These are phyloP conservation scores for Neotoma lepida DNA, from an alignment of 2,113 vertebrate genomes.

Conservation along the genomic window DNA sequence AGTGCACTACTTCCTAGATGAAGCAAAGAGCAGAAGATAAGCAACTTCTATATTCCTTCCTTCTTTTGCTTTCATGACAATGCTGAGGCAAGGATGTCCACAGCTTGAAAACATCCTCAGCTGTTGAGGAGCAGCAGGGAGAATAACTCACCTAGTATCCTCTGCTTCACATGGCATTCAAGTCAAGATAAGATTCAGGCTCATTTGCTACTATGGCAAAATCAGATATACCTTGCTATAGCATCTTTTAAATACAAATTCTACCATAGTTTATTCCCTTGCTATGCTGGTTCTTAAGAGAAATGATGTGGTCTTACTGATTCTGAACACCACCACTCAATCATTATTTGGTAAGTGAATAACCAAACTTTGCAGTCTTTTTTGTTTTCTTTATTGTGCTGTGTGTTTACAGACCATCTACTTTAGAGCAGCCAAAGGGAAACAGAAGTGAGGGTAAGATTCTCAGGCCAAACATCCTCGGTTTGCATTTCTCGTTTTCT, in stretches of 20 bases:
- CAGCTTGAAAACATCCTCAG: background rate
- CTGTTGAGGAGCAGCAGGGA: background rate
- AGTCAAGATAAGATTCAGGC: background rate
- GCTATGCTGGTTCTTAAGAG: constrained; percentile 34
- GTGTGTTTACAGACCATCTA: background rate
- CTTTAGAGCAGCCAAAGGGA: background rate
- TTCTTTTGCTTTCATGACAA: background rate
- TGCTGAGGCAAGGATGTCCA: background rate
- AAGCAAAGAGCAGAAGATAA: background rate
- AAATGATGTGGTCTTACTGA: background rate
- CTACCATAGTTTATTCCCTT: background rate
- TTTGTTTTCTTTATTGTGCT: background rate
- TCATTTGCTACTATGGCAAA: background rate
- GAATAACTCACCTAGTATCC: background rate
- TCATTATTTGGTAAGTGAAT: constrained; percentile 38
- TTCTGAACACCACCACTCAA: constrained; percentile 1
- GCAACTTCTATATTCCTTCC: background rate
- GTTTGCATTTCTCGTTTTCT: background rate
- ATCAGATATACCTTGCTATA: background rate
- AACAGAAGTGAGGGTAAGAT: background rate
- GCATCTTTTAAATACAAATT: background rate
- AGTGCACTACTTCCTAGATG: background rate
- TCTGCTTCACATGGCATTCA: background rate
- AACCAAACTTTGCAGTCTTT: background rate
- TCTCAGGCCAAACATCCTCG: background rate